These are phyloP conservation scores for Clytia hemisphaerica DNA, from an alignment of 30 jellyfish, hydroid and myxozoan species.

Conservation along the genomic window DNA sequence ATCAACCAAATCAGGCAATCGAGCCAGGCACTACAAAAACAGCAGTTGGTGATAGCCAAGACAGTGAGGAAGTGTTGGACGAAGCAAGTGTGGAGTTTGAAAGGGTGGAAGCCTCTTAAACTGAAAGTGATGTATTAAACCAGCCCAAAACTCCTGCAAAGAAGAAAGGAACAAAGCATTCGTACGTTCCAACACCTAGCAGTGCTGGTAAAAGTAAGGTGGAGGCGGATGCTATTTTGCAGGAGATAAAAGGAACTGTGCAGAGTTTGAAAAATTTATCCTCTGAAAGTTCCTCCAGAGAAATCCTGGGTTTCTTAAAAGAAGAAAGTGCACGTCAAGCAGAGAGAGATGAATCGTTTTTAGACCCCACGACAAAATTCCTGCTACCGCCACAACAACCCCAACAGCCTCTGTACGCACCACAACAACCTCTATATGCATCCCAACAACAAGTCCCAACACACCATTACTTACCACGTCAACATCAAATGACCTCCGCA, in stretches of 20 bases:
- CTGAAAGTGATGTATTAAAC: too few species aligned
- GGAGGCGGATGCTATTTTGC: not conserved
- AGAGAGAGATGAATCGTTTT: not conserved
- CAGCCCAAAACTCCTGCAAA: too few species aligned
- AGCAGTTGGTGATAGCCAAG: too few species aligned
- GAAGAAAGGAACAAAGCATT: too few species aligned
- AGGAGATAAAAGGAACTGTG: not conserved
- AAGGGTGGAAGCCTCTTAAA: too few species aligned
- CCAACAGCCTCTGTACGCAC: too few species aligned
- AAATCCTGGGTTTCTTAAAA: not conserved
- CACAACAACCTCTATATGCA: constrained; percentile 4
- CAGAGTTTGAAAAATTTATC: not conserved
- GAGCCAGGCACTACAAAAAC: too few species aligned
- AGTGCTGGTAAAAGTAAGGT: not conserved
- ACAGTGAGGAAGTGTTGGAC: too few species aligned
- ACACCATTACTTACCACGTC: not conserved
- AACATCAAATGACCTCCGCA: not conserved
- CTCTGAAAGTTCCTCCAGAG: not conserved
- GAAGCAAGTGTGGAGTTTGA: too few species aligned
- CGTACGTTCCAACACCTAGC: not conserved
- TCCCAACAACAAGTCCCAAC: not conserved
- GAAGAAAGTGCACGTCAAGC: not conserved
- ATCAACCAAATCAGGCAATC: too few species aligned
- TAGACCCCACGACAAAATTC: not conserved
- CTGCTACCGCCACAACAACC: not conserved